Evolutionary conservation across 2,888 invertebrate species (phyloP), one percentile per base, ranked within the genome.

Genomic region (Papilio gigon): DNA sequence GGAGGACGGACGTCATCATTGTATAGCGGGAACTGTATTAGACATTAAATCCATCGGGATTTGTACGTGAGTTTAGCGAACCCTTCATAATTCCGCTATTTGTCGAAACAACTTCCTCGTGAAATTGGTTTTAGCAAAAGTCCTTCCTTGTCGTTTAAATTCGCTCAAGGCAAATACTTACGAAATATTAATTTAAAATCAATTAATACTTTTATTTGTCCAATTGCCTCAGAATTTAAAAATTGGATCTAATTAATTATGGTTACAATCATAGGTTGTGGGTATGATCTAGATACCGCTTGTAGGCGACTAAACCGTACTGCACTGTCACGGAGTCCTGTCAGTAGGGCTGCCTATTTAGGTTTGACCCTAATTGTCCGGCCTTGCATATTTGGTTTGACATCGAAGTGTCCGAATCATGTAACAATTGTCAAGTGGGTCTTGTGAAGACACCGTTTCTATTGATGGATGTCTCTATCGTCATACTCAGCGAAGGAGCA

Each of bases 31-130:
- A 30, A 61, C 40, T 40, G 37, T 61, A 42, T 61, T 61, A 40
- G 22, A 61, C 25, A 40, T 61, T 42, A 56, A 56, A 56, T 27
- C 35, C 60, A 61, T 25, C 17, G 64, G 27, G 64, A 77, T 80
- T 80, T 79, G 81, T 81, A 78, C 76, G 68, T 70, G 75, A 76
- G 77, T 77, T 78, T 80, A 78, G 68, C 78, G 75, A 80, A 81
- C 83, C 82, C 78, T 82, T 79, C 72, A 80, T 84, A 82, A 84
- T 81, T 77, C 71, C 67, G 72, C 77, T 78, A 81, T 80, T 79
- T 77, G 76, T 78, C 75, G 74, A 73, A 75, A 72, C 78, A 64
- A 68, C 33, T 68, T 64, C 25, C 44, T 58, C 59, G 50, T 62
- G 62, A 60, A 63, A 58, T 58, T 20, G 53, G 40, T 47, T 63